Evolutionary conservation across 2,113 vertebrate species (phyloP), one percentile per base, ranked within the genome.

Genomic region (Neotoma lepida): DNA sequence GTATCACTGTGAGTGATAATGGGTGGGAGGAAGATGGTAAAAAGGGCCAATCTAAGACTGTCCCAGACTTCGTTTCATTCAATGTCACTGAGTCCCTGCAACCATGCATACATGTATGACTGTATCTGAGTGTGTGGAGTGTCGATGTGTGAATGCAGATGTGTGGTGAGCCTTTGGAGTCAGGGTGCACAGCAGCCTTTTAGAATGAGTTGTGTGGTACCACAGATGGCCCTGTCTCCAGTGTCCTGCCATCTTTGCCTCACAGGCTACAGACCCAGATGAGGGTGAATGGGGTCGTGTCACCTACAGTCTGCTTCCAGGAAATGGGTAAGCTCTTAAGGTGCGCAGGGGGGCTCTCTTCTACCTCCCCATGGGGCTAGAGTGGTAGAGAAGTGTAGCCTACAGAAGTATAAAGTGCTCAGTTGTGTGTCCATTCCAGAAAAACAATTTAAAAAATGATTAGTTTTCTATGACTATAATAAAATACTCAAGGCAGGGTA

Each of bases 221-320:
- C 24, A 46, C 26, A 41, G 58, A 1, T 18, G 30, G 18, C 58
- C 33, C 22, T 22, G 35, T 58, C 64, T 1, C 8, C 77, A 49
- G 6, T n/a, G 41, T 26, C 30, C 51, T 3, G 0, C 30, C 10
- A 0, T 93, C 71, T 92, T 77, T 96, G 30, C 61, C 15, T 91
- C 92, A 51, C 76, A 99, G 99, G 99, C 99, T 86, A 96, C 97
- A 0, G 99, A 99, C 96, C 98, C 95, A 0, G 99, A 99, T 95
- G 98, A 98, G 0, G 98, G 99, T 18, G 96, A 98, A 81, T 61
- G 97, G 94, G 98, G 97, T 77, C 97, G 56, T 0, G 97, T 99
- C 96, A 99, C 98, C 68, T 99, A 99, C 96, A 97, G 66, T 63
- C 98, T 99, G 94, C 97, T 99, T 73, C 98, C 99, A 0, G 98